phyloP scores from a whole-genome alignment of 2,888 invertebrate species.

The Netelia inedita region DNA sequence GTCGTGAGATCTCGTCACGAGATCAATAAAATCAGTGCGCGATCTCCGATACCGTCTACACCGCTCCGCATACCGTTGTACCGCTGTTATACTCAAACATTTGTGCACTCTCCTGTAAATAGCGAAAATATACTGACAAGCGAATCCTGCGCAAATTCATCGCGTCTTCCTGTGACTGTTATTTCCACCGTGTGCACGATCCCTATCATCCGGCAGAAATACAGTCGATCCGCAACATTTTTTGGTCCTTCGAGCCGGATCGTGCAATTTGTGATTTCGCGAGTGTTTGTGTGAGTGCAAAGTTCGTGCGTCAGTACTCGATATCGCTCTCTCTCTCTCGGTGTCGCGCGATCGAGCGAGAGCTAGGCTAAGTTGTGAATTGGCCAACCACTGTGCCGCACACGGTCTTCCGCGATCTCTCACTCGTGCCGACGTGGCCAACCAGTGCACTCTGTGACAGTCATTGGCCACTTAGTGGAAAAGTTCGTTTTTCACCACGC shows the following conservation, averaged over 20 bases:
- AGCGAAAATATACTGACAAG: too few species aligned
- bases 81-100: too few species aligned
- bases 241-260: slow-evolving; percentile 26
- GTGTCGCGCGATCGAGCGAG: neutral
- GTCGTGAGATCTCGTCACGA: too few species aligned
- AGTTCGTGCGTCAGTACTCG: neutral
- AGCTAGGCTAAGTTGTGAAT: neutral
- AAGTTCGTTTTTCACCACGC: neutral
- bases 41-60: too few species aligned
- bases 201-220: too few species aligned
- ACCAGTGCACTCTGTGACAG: neutral
- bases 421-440: neutral
- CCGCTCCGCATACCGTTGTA: too few species aligned
- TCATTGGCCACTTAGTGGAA: neutral
- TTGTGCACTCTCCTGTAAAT: too few species aligned
- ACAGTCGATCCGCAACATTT: neutral
- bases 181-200: too few species aligned
- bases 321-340: neutral
- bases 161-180: too few species aligned
- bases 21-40: too few species aligned
- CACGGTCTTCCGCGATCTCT: neutral
- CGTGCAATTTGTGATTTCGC: slow-evolving; percentile 2
- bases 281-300: neutral
- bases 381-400: neutral
- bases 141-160: too few species aligned